Evolutionary conservation across 2,113 vertebrate genomes (phyloP).

Genomic region (Candoia aspera): DNA sequence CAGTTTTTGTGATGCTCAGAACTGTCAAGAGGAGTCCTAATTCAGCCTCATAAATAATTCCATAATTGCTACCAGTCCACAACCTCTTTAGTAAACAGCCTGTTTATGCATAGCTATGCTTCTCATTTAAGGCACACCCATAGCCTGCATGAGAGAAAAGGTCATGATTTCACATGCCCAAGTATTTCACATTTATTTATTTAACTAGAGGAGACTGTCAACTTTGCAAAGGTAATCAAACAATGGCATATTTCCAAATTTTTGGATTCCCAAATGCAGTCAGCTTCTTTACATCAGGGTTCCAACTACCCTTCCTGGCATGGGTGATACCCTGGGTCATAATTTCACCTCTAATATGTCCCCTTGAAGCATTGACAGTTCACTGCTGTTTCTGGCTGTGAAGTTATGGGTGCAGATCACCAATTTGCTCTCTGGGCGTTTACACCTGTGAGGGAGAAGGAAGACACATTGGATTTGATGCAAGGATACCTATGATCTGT

Average conservation of each 20-base stretch:
- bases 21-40: background rate
- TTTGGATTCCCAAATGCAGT: background rate
- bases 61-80: background rate
- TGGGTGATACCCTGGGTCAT: background rate
- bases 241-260: background rate
- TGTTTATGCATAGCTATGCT: background rate
- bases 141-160: background rate
- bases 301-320: background rate
- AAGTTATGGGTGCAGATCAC: constrained; percentile 84
- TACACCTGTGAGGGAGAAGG: constrained; percentile 39
- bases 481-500: background rate
- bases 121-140: background rate
- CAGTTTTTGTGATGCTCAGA: background rate
- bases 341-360: constrained; percentile 80
- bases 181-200: no score
- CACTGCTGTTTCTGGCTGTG: constrained; percentile 86
- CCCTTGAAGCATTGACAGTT: constrained; percentile 83
- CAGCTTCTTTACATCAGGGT: background rate
- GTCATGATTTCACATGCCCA: background rate
- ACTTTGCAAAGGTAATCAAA: background rate
- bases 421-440: constrained; percentile 49
- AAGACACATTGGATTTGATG: background rate
- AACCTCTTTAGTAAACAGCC: background rate
- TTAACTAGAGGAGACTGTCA: background rate
- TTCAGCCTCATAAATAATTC: background rate